Evolutionary conservation across 1,140 invertebrate genomes (phyloP), one percentile per base, ranked within the genome.

Genomic region (Drosophila trapezifrons): DNA sequence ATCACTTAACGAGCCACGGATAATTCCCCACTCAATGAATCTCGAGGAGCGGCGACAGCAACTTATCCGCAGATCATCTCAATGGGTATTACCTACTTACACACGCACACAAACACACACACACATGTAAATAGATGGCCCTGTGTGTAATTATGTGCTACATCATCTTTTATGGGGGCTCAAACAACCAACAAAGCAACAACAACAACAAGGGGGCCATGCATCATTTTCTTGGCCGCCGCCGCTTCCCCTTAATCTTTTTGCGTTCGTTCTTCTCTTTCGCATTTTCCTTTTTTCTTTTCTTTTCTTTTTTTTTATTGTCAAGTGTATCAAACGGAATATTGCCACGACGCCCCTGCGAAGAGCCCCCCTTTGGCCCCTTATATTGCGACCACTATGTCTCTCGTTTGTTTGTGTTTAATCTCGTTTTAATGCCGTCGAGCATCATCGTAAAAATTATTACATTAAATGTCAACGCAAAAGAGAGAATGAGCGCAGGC

Each of bases 371-470:
- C 25, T 47, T 52, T 32, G 55, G 35, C 27, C 45, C 37, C 51
- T 58, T 49, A 37, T 70, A 42, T 62, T 37, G 69, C 58, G 49
- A 55, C 66, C 66, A 74, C 71, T 74, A 49, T 65, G 52, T 49
- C 63, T 66, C 78, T 79, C 83, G 75, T 78, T 86, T 86, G 82
- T 87, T 86, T 86, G 83, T 86, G 83, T 86, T 86, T 86, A 86
- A 86, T 86, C 83, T 86, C 76, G 83, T 86, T 86, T 86, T 86
- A 86, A 86, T 86, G 83, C 83, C 83, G 79, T 87, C 76, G 83
- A 86, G 83, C 83, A 86, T 89, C 83, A 86, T 86, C 83, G 84
- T 86, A 86, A 86, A 86, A 86, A 86, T 86, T 86, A 86, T 86
- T 86, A 86, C 83, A 86, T 86, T 86, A 87, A 86, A 86, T 86